phyloP scores from a whole-genome alignment of 2,113 vertebrate genomes.

The Pithys albifrons region DNA sequence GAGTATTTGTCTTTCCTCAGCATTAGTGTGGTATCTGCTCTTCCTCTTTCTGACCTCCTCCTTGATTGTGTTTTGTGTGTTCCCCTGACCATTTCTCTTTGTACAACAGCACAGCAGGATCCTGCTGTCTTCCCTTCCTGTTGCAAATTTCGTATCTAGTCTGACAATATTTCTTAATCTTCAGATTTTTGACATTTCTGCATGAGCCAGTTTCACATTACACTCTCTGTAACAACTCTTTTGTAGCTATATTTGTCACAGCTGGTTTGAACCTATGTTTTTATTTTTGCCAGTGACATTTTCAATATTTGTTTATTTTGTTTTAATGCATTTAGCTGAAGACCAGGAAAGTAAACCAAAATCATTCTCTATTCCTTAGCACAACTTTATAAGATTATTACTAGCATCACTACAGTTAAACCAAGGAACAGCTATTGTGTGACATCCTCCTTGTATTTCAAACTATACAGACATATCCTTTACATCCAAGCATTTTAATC shows the following conservation, averaged over 20 bases:
- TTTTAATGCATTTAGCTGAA: not conserved
- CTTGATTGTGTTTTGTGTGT: fast-evolving
- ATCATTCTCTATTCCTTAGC: not conserved
- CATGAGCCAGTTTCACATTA: not conserved
- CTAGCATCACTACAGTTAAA: not conserved
- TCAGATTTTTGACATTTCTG: not conserved
- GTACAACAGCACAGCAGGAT: not conserved
- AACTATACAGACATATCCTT: not conserved
- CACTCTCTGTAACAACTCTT: fast-evolving
- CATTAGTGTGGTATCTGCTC: not conserved
- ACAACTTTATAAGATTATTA: not conserved
- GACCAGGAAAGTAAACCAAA: not conserved
- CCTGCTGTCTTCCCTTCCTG: not conserved
- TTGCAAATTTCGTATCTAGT: not conserved
- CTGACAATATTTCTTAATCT: not conserved
- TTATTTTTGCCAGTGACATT: not conserved
- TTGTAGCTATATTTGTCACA: not conserved
- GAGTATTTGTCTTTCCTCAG: not conserved
- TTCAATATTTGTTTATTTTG: not conserved
- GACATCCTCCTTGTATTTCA: not conserved
- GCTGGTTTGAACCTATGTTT: not conserved
- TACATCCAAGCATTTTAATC: not conserved
- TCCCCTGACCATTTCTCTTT: not conserved
- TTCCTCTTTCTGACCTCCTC: not conserved
- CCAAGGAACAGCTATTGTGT: not conserved